Evolutionary conservation across 2,888 invertebrate species (phyloP).

Genomic region (Eulithis testata): DNA sequence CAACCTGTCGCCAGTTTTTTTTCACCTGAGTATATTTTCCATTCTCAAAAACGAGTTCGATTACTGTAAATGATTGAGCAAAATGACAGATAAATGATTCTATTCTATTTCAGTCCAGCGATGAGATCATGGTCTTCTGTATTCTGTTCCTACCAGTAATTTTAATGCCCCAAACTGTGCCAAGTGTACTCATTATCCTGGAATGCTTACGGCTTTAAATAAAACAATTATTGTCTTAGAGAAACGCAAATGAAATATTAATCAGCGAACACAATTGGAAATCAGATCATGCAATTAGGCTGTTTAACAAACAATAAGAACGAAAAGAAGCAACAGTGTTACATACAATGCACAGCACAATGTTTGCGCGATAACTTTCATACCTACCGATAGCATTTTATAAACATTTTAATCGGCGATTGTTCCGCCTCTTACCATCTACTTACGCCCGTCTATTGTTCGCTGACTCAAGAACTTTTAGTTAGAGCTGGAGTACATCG

Average conservation of each 20-base stretch:
- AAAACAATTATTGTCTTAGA: conserved; percentile 29
- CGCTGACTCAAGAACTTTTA: conserved; percentile 53
- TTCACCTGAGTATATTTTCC: conserved; percentile 5
- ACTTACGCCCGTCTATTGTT: conserved; percentile 73
- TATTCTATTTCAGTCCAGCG: neutral
- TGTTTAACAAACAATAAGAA: conserved; percentile 45
- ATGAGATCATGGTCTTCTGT: neutral
- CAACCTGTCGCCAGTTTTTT: neutral
- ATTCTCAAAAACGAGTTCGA: neutral
- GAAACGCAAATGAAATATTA: conserved; percentile 11
- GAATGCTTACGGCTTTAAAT: conserved; percentile 19
- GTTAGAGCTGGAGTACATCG: conserved; percentile 57
- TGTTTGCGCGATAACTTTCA: conserved; percentile 57
- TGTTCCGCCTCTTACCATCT: conserved; percentile 70
- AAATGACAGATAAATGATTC: neutral
- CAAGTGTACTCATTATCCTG: conserved; percentile 21
- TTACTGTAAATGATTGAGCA: neutral
- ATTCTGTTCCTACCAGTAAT: neutral
- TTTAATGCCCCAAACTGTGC: conserved; percentile 20
- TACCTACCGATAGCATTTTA: conserved; percentile 68
- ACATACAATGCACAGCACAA: conserved; percentile 45
- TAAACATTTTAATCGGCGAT: conserved; percentile 80
- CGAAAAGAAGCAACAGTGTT: conserved; percentile 44
- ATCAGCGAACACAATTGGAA: conserved; percentile 24
- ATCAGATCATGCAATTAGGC: conserved; percentile 31